Base-by-base conservation (phyloP, 2,113 vertebrate genomes). In the Patagioenas fasciata region DNA sequence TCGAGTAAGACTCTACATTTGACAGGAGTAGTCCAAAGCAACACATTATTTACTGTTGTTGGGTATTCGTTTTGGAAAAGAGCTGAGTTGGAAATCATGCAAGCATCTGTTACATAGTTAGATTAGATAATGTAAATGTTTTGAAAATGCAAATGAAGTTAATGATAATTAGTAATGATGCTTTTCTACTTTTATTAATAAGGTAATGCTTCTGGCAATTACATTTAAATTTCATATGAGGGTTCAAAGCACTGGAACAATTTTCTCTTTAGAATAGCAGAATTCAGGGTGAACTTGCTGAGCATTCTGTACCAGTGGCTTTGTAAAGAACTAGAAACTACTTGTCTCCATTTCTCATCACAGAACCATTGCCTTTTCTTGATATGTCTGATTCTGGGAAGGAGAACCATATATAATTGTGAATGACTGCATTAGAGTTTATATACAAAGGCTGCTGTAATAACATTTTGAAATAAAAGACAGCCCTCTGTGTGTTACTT, bases 111-210 rank as follows among this genome's bases (percentile, higher is more conserved):
- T 97, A 79, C 91, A 79, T 64, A 91, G 86, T 91, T 93, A 95
- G 89, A 88, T 91, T 75, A 96, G 96, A 97, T 97, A 97, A 98
- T 96, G 93, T 97, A 97, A 97, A 97, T 95, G 96, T 97, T 97
- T 97, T 95, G 89, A 96, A 97, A 97, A 97, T 98, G 97, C 96
- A 97, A 97, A 97, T 98, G 72, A 96, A 86, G 82, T 83, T 93
- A 72, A 91, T 3, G 1, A 97, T 97, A 97, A 98, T 98, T 98
- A 98, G 96, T 80, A 90, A 97, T 96, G 91, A 97, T 97, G 81
- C 79, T 96, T 96, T 95, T 94, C 92, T 97, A 94, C 94, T 97
- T 95, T 97, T 97, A 97, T 97, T 97, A 98, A 97, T 97, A 95
- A 97, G 96, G 81, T 93, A 96, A 94, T 88, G 96, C 97, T 97